These are phyloP conservation scores for Peromyscus melanophrys DNA, from an alignment of 2,797 vertebrate species.

Conservation along the genomic window DNA sequence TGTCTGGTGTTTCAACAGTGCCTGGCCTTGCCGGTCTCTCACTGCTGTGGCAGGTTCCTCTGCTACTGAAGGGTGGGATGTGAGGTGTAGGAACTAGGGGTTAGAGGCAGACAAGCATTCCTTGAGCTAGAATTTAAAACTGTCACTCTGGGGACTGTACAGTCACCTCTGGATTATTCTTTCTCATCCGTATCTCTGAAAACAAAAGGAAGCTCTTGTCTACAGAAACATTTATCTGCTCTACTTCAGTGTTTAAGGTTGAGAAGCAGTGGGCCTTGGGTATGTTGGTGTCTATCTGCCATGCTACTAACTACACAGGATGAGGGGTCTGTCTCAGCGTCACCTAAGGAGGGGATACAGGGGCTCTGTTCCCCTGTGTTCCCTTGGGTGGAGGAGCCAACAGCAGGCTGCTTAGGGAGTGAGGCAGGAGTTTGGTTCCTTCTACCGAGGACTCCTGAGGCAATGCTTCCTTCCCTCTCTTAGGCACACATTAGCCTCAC, in stretches of 20 bases:
- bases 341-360: neutral
- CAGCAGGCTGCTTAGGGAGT: neutral
- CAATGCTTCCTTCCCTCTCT: neutral
- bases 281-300: neutral
- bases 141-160: neutral
- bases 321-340: neutral
- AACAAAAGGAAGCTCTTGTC: neutral
- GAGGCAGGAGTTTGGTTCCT: neutral
- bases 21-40: conserved; percentile 65
- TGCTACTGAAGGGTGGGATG: neutral
- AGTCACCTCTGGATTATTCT: conserved; percentile 45
- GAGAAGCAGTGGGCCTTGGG: neutral
- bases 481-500: neutral
- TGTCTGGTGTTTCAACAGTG: conserved; percentile 67
- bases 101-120: neutral
- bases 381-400: neutral
- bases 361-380: neutral
- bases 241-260: neutral
- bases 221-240: neutral
- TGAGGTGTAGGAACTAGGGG: neutral
- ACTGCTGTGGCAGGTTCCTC: conserved; percentile 33
- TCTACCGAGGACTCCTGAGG: conserved; percentile 14
- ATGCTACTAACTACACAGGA: neutral
- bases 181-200: neutral
- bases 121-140: conserved; percentile 22